Base-by-base conservation (phyloP, 1,140 invertebrate genomes). In the Diorhabda carinulata region DNA sequence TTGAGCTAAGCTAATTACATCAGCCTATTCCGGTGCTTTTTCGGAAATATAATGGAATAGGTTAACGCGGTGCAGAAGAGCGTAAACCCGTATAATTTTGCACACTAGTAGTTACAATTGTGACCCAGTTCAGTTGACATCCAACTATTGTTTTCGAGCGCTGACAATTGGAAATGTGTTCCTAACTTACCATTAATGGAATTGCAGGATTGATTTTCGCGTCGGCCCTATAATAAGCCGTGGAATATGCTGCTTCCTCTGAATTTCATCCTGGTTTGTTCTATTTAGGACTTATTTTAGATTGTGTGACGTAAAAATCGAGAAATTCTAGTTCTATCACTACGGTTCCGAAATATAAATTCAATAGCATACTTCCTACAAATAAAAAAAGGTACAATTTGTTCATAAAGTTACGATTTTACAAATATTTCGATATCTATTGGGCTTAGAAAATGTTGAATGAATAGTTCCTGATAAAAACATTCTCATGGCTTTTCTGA, bases 111-210 rank as follows among this genome's bases (percentile, higher is more conserved):
- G 47, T 52, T 52, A 4, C 47, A 10, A 59, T 5, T 59, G 6
- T 43, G 61, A 62, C 43, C 61, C n/a, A 25, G 41, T 62, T 62
- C 25, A 25, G 25, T 25, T 44, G 2, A 10, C n/a, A 25, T 43
- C 43, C 10, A n/a, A 43, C 3, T 43, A 43, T 62, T 44, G 43
- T 62, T 62, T 62, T 6, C 43, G 10, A 62, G n/a, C 0, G 44
- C n/a, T 43, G 9, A 61, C 41, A 41, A 61, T 3, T 10, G 42
- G 43, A 62, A 62, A 43, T 62, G 61, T 62, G 7, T 62, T 7
- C 43, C 40, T 62, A 62, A 62, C n/a, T n/a, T 62, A n/a, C 43
- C 43, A 43, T 45, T 62, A 62, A 7, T 9, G 43, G 44, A 62
- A 43, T 44, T n/a, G 42, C 42, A 41, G 6, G 41, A 61, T 40